Evolutionary conservation across 1,140 invertebrate species (phyloP).

Genomic region (Colletes gigas): DNA sequence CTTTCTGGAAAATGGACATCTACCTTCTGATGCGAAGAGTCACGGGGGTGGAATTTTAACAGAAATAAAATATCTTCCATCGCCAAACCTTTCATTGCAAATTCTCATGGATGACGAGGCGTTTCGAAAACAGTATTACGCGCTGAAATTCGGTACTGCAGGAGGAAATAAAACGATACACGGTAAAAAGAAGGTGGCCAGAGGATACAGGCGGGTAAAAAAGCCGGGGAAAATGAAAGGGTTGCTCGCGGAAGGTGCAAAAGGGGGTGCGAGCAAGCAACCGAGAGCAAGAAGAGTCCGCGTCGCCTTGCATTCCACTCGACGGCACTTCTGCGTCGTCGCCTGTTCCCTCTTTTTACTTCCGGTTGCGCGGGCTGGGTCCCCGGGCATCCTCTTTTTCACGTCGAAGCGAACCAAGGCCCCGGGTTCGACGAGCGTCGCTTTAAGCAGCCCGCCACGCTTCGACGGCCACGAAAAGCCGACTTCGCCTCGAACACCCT

Average conservation of each 20-base stretch:
- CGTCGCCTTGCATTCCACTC: conserved; percentile 64
- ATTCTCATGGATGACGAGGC: neutral
- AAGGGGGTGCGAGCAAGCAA: neutral
- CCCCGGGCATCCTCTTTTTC: conserved; percentile 3
- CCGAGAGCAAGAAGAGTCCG: conserved; percentile 45
- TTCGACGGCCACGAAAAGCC: conserved; percentile 47
- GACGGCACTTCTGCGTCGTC: conserved; percentile 62
- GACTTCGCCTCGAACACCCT: conserved; percentile 13
- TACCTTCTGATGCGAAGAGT: no score
- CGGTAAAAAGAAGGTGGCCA: neutral
- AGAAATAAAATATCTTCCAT: no score
- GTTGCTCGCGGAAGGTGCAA: neutral
- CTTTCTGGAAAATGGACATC: no score
- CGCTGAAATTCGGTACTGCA: no score
- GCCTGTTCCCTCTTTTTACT: conserved; percentile 54
- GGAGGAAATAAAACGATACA: conserved; percentile 12
- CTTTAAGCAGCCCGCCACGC: conserved; percentile 50
- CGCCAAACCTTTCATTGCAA: no score
- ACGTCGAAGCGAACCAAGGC: neutral
- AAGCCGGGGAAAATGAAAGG: neutral
- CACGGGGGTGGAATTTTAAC: no score
- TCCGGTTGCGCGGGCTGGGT: conserved; percentile 8
- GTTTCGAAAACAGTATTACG: no score
- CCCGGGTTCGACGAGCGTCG: conserved; percentile 33
- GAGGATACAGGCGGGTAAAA: neutral